A percentile compares a stretch with the other conserved stretches of the same genome.
Evolutionary conservation across 37 sponge, comb jelly and placozoan species (phyloP).

Genomic region (Ephydatia muelleri): DNA sequence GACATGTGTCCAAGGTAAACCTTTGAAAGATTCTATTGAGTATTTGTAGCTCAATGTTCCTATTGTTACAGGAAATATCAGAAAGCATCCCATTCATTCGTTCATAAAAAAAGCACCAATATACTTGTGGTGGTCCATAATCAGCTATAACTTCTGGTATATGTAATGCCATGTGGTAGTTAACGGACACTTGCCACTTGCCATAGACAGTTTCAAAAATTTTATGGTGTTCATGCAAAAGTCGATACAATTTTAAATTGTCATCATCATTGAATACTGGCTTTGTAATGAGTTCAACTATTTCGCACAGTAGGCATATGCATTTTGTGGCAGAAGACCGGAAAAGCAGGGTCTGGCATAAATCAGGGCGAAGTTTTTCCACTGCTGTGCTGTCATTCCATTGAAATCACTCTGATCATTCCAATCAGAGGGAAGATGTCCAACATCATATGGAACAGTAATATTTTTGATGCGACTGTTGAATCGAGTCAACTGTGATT

Average conservation of each 20-base stretch:
- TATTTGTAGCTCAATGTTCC: conserved; percentile 1
- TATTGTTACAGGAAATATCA: not conserved
- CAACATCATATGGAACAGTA: conserved; percentile 11
- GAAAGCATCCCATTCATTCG: conserved; percentile 13
- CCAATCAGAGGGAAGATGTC: not conserved
- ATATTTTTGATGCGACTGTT: not conserved
- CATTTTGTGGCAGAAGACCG: not conserved
- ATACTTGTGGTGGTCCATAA: conserved; percentile 5
- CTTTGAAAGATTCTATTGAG: not conserved
- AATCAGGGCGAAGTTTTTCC: no score
- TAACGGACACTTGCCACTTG: not conserved
- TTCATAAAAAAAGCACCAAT: conserved; percentile 13
- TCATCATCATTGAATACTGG: not conserved
- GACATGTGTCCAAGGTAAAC: not conserved
- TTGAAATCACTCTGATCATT: not conserved
- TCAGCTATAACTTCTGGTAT: not conserved
- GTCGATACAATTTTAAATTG: not conserved
- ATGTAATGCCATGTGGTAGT: no score
- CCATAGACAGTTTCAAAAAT: not conserved
- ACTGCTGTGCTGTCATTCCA: not conserved
- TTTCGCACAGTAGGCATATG: not conserved
- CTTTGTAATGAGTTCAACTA: not conserved
- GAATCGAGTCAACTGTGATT: no score
- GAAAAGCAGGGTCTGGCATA: conserved; percentile 9
- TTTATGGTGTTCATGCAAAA: not conserved